Base-by-base conservation (phyloP, 1,140 invertebrate species). In the Drosophila funebris region DNA sequence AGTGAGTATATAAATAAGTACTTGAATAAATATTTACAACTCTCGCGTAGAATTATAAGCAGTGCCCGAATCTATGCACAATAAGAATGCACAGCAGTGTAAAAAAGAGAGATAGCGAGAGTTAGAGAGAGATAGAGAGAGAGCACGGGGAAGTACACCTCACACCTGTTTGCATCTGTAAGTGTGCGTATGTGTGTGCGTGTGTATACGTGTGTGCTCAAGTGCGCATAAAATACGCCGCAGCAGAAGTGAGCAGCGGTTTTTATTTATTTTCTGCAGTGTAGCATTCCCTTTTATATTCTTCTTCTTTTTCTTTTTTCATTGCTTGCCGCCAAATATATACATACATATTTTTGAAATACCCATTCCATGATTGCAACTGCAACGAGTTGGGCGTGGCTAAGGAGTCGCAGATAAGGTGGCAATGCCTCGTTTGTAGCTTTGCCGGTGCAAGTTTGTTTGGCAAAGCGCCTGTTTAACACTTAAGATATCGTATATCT, bases 401-500 rank as follows among this genome's bases (percentile, higher is more conserved):
- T 16, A n/a, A 60, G 54, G 16, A 43, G 31, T 36, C 48, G 22
- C 16, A 73, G 76, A 78, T 78, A 78, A 73, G 76, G 68, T 68
- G 72, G 57, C 60, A 61, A 57, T 67, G 60, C 44, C 68, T 63
- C 68, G 76, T 78, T 76, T 78, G 76, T 63, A 67, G 36, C 29
- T 50, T 24, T 48, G 73, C 62, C 62, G 62, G 64, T 69, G 74
- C 82, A 67, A 75, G 75, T 77, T 88, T 88, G 82, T 87, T 87
- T 78, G 82, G 83, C 78, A 87, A 87, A 87, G 82, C 82, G 82
- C 82, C 82, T 88, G 78, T 82, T 87, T 87, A 87, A 87, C 82
- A 87, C 82, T 87, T 88, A 87, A 87, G 82, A 87, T 87, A 87
- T 87, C 83, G 82, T 88, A 87, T 83, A 82, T 87, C 82, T 87